phyloP scores from a whole-genome alignment of 2,888 invertebrate species.

The Tricholauxania praeusta region DNA sequence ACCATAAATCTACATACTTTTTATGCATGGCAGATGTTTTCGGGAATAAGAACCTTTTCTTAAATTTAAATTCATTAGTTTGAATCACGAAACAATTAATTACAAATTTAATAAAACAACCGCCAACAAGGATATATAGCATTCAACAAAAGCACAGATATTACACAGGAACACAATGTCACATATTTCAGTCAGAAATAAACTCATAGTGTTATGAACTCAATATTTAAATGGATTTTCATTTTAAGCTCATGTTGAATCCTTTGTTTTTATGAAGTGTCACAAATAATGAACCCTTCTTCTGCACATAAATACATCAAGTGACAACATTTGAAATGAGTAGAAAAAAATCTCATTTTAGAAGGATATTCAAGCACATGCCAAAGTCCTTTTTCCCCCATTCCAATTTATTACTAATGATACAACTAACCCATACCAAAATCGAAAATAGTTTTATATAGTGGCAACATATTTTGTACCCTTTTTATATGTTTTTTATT shows the following conservation, averaged over 20 bases:
- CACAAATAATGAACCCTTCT: constrained; percentile 56
- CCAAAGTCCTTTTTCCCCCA: not conserved
- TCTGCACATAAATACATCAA: constrained; percentile 61
- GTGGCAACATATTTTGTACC: constrained; percentile 14
- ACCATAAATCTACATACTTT: no score
- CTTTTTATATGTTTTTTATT: not conserved
- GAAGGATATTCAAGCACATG: constrained; percentile 29
- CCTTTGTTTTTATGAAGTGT: constrained; percentile 67
- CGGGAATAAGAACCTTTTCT: no score
- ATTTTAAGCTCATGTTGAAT: constrained; percentile 50
- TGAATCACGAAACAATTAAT: no score
- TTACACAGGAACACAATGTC: no score
- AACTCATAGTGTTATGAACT: constrained; percentile 1
- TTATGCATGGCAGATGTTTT: no score
- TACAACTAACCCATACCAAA: not conserved
- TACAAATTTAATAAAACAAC: no score
- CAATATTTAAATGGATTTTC: constrained; percentile 45
- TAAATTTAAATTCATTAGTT: no score
- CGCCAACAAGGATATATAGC: no score
- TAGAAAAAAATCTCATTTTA: constrained; percentile 28
- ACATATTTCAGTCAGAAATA: no score
- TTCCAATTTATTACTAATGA: constrained; percentile 8
- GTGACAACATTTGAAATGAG: constrained; percentile 46
- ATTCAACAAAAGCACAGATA: no score
- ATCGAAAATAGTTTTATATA: not conserved